phyloP scores from a whole-genome alignment of 2,113 vertebrate species.

The Myiopsitta monachus region DNA sequence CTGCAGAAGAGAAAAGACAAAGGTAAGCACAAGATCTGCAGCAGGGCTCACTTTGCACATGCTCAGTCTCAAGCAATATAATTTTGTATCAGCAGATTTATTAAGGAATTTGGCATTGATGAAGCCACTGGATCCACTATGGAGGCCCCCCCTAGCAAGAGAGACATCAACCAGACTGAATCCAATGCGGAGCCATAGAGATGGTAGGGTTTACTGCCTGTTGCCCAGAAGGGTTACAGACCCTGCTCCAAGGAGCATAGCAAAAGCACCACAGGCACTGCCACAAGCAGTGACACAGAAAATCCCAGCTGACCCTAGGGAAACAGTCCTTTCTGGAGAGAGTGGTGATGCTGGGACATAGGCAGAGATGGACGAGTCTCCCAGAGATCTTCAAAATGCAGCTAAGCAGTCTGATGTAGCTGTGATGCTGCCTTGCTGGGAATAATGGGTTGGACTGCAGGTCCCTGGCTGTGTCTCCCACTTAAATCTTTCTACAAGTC shows the following conservation, averaged over 20 bases:
- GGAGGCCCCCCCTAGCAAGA: neutral
- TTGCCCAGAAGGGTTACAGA: neutral
- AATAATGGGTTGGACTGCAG: neutral
- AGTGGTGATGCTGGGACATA: neutral
- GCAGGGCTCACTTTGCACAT: neutral
- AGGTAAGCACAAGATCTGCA: neutral
- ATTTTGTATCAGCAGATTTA: neutral
- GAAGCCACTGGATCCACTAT: neutral
- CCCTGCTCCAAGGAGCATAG: neutral
- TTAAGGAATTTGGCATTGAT: neutral
- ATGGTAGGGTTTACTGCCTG: rapidly evolving
- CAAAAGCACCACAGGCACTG: neutral
- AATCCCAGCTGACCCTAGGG: neutral
- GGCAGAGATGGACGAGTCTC: neutral
- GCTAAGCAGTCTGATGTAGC: neutral
- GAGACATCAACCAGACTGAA: neutral
- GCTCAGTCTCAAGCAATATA: neutral
- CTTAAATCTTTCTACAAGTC: neutral
- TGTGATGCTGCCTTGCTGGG: neutral
- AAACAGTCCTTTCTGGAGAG: neutral
- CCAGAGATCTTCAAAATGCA: neutral
- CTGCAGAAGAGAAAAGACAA: neutral
- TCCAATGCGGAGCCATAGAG: neutral
- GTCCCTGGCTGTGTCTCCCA: neutral
- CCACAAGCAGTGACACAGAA: rapidly evolving